Evolutionary conservation across 2,113 vertebrate genomes (phyloP).

Genomic region (Uropsilus gracilis): DNA sequence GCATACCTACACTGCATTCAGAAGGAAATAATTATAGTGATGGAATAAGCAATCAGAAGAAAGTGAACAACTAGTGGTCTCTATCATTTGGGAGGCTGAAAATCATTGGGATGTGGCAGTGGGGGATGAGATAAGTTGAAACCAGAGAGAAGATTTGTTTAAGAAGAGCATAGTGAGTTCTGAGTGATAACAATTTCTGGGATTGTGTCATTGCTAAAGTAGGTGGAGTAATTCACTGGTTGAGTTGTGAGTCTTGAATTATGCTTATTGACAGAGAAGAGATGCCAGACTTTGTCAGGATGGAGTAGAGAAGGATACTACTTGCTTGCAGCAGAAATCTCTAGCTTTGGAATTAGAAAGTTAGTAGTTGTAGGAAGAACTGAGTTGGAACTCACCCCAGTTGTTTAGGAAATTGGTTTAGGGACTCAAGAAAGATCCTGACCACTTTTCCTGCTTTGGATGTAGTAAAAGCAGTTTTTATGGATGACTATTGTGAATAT

Average conservation of each 20-base stretch:
- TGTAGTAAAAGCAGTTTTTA: neutral
- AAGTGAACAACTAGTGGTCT: neutral
- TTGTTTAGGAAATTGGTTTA: neutral
- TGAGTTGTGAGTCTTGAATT: neutral
- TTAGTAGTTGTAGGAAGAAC: neutral
- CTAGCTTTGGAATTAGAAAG: neutral
- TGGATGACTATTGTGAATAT: too few relatives aligned
- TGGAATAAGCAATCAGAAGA: neutral
- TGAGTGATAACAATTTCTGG: neutral
- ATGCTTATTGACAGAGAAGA: neutral
- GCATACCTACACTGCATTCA: neutral
- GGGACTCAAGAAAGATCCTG: neutral
- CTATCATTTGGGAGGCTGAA: neutral
- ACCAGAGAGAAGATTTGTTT: neutral
- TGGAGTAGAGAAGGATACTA: neutral
- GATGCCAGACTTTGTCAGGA: neutral
- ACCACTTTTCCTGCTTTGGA: neutral
- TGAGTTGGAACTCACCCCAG: neutral
- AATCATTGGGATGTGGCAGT: too few relatives aligned
- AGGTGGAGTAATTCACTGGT: neutral
- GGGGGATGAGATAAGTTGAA: neutral
- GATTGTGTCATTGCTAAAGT: neutral
- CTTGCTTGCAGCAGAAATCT: neutral
- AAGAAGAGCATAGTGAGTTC: neutral
- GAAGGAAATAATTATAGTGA: neutral